Conservation (phyloP, 2,888 invertebrate species). For the Cacoxenus indagator region DNA sequence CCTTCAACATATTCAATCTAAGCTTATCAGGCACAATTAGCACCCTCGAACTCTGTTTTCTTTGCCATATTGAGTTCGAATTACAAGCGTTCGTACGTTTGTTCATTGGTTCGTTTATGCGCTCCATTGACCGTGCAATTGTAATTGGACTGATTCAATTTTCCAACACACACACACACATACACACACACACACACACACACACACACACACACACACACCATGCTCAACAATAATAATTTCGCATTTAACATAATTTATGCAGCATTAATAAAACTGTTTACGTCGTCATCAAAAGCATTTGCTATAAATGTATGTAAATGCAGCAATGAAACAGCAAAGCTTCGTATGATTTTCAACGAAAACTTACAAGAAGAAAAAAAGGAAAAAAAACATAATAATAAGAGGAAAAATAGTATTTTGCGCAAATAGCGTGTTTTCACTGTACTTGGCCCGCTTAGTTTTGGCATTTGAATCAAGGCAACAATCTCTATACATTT, state of each 20-base stretch:
- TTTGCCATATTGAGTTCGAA: background rate
- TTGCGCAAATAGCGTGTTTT: no score
- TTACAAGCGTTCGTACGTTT: background rate
- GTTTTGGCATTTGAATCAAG: no score
- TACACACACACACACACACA: background rate
- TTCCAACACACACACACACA: conserved; percentile 1
- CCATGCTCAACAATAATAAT: background rate
- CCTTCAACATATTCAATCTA: no score
- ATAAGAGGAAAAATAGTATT: no score
- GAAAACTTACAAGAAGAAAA: no score
- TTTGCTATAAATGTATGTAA: background rate
- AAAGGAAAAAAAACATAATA: no score
- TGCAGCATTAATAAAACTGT: conserved; percentile 18
- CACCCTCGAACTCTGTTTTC: background rate
- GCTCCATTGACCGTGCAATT: background rate
- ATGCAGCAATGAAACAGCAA: background rate
- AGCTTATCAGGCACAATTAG: no score
- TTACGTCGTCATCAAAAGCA: background rate
- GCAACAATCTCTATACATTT: no score
- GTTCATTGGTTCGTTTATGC: background rate
- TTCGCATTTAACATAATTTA: conserved; percentile 9
- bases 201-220: background rate
- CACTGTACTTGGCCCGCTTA: no score
- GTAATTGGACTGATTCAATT: conserved; percentile 13
- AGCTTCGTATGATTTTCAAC: no score